Conservation (phyloP, 1,140 invertebrate genomes). For the Lamellibrachia luymesi region DNA sequence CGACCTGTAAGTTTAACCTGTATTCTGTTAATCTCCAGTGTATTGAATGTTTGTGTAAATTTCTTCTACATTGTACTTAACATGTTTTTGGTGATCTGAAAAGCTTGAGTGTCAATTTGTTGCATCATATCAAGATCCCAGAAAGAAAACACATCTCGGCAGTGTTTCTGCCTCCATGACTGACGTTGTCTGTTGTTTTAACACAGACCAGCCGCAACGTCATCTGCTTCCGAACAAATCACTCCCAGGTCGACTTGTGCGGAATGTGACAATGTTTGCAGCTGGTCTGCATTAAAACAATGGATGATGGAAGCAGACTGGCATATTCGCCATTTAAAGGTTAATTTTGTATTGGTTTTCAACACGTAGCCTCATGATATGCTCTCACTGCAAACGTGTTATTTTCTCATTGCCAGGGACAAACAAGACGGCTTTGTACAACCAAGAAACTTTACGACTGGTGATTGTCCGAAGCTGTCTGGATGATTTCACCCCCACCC, state of each 20-base stretch:
- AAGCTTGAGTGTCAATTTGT: not conserved
- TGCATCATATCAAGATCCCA: not conserved
- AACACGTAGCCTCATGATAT: not conserved
- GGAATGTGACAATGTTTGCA: too few relatives aligned
- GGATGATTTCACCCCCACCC: slow-evolving; percentile 22
- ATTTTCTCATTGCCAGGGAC: slow-evolving; percentile 44
- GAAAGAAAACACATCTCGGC: not conserved
- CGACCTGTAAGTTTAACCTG: too few relatives aligned
- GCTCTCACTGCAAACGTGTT: not conserved
- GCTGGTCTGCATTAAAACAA: too few relatives aligned
- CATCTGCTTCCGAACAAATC: too few relatives aligned
- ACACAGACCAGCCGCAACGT: too few relatives aligned
- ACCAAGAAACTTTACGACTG: slow-evolving; percentile 54
- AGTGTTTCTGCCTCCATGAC: not conserved
- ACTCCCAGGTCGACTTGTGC: too few relatives aligned
- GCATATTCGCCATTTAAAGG: too few relatives aligned
- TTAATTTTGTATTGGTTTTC: too few relatives aligned
- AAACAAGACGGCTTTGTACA: slow-evolving; percentile 57
- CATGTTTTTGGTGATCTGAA: not conserved
- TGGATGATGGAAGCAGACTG: too few relatives aligned
- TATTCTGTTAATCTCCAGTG: too few relatives aligned
- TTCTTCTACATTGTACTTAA: not conserved
- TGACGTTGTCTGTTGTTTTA: too few relatives aligned
- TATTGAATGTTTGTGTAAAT: not conserved
- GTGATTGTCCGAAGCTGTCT: slow-evolving; percentile 52